Evolutionary conservation across 2,797 vertebrate genomes (phyloP), one percentile per base, ranked within the genome.

Genomic region (Anniella stebbinsi): DNA sequence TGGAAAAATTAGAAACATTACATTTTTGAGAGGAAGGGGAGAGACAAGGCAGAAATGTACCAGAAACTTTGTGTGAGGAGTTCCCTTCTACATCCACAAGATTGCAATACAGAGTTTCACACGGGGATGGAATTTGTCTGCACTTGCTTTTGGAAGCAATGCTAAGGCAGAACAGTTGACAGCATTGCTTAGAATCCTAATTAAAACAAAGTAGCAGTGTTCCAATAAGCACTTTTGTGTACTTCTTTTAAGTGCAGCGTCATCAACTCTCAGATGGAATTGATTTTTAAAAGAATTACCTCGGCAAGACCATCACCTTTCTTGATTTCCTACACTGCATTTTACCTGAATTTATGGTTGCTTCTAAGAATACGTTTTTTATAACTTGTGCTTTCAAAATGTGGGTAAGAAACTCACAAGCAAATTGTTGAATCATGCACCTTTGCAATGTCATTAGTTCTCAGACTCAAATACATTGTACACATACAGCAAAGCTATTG

Each of bases 161-260:
- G 17, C 18, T 60, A 87, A 78, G 17, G 75, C 66, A 69, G 48
- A 60, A 45, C 12, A 33, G 41, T 41, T 80, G 67, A 80, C 81
- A 66, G 45, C 33, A 2, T 48, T 66, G 36, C 69, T 88, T 86
- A 66, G 83, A 86, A 73, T 86, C 60, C 87, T 88, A 86, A 91
- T 91, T 88, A 91, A 88, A 86, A 88, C 87, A 57, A 88, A 88
- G 57, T 86, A 81, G 77, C 81, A 66, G 48, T n/a, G 69, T 88
- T 88, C 83, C 69, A 82, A 88, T 88, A 81, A 81, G 82, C 54
- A 38, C 75, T 75, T 48, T 67, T 72, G 54, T 73, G 51, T 63
- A 38, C 81, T 88, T 75, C 67, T 80, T 45, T 73, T 66, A 85
- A 73, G 41, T 91, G 87, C 54, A 72, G 66, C 0, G 25, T 88